phyloP scores from a whole-genome alignment of 2,888 invertebrate genomes.

The Ligdia adustata region DNA sequence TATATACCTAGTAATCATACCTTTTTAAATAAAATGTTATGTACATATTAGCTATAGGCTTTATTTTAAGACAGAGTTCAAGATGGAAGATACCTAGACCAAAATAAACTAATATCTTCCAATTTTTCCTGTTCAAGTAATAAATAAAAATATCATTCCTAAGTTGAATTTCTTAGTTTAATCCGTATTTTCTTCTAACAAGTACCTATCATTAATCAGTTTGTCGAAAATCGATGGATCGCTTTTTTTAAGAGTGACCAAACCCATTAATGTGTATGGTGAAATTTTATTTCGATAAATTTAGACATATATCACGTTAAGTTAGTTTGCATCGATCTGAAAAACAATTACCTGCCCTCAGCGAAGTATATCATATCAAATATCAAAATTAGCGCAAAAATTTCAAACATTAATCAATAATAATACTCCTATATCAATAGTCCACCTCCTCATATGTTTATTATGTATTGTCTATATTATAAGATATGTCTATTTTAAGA shows the following conservation, averaged over 20 bases:
- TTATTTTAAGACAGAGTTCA: slow-evolving; percentile 49
- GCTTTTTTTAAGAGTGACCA: slow-evolving; percentile 9
- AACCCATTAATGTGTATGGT: slow-evolving; percentile 5
- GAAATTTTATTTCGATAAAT: too few species aligned
- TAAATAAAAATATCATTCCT: not conserved
- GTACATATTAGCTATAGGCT: slow-evolving; percentile 75
- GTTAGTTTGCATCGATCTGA: too few species aligned
- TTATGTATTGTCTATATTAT: slow-evolving; percentile 52
- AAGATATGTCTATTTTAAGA: slow-evolving; percentile 31
- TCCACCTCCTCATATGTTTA: too few species aligned
- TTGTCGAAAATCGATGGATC: slow-evolving; percentile 2
- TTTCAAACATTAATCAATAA: too few species aligned
- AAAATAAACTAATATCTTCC: slow-evolving; percentile 28
- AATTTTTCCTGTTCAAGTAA: not conserved
- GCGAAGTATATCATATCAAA: too few species aligned
- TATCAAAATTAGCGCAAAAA: too few species aligned
- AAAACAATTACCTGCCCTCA: too few species aligned
- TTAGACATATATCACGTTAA: too few species aligned
- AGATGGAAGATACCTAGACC: slow-evolving; percentile 39
- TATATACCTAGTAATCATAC: slow-evolving; percentile 44
- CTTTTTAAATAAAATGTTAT: slow-evolving; percentile 47
- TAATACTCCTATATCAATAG: too few species aligned
- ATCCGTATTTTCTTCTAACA: not conserved
- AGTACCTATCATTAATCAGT: not conserved
- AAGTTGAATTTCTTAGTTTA: not conserved